Percentiles rank a stretch among this genome's conserved stretches.
Conservation (phyloP, 2,888 invertebrate species). For the Lamellibrachia columna region DNA sequence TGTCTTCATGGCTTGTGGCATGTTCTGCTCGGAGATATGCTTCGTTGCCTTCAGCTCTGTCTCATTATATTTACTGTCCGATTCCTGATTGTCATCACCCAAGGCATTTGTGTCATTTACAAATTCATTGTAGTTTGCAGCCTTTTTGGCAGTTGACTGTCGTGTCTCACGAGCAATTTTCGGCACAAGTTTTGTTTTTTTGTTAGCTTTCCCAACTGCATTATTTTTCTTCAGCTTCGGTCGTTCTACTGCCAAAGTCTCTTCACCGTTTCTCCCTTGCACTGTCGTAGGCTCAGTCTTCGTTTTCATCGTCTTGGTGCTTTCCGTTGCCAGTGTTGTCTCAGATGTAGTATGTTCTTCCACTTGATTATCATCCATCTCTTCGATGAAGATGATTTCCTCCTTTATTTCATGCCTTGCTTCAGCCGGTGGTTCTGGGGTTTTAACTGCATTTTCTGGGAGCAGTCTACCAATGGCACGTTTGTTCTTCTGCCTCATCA, state of each 20-base stretch:
- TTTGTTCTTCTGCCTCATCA: background rate
- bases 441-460: background rate
- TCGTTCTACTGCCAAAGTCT: background rate
- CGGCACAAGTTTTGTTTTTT: background rate
- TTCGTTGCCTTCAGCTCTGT: background rate
- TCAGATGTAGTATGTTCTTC: background rate
- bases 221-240: background rate
- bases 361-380: background rate
- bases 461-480: background rate
- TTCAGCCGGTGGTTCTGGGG: background rate
- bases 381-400: too few relatives aligned
- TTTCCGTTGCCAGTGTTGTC: background rate
- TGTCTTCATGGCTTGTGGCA: background rate
- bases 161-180: background rate
- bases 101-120: background rate
- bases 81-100: background rate
- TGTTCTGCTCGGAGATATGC: background rate
- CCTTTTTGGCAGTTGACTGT: background rate
- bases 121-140: background rate
- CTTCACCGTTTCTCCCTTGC: background rate
- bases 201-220: background rate
- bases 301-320: background rate
- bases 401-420: background rate
- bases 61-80: background rate
- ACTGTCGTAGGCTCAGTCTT: background rate